Evolutionary conservation across 2,888 invertebrate genomes (phyloP).

Genomic region (Volucella inanis): DNA sequence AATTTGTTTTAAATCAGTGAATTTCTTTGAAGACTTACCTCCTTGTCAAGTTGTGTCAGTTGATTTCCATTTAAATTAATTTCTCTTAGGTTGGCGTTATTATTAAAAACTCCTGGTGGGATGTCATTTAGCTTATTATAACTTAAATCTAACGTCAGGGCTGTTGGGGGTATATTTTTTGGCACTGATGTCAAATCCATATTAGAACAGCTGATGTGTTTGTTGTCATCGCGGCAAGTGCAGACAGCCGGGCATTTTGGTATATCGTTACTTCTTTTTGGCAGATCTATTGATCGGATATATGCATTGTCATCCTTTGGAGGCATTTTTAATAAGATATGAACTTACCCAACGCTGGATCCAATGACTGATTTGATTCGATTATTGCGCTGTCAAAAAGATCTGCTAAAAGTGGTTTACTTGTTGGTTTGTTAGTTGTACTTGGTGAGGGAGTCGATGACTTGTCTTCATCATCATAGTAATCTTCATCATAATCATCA

Average conservation of each 20-base stretch:
- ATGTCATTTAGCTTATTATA: constrained; percentile 80
- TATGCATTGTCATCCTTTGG: background rate
- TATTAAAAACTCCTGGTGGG: constrained; percentile 79
- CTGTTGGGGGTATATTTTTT: constrained; percentile 80
- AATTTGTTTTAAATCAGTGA: background rate
- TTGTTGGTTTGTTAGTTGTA: constrained; percentile 75
- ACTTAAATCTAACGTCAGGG: constrained; percentile 81
- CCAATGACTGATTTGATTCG: constrained; percentile 59
- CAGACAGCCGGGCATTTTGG: constrained; percentile 81
- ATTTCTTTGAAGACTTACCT: constrained; percentile 76
- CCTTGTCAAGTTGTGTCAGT: constrained; percentile 78
- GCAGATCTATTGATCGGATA: constrained; percentile 76
- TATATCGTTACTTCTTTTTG: constrained; percentile 80
- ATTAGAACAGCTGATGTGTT: constrained; percentile 84
- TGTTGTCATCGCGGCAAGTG: constrained; percentile 80
- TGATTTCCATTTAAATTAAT: constrained; percentile 80
- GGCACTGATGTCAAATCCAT: constrained; percentile 84
- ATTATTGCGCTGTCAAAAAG: constrained; percentile 58
- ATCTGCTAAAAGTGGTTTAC: constrained; percentile 74
- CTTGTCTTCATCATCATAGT: constrained; percentile 75
- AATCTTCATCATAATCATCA: constrained; percentile 77
- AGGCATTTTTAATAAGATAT: background rate
- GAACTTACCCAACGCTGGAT: constrained; percentile 49
- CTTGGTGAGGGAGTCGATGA: constrained; percentile 43
- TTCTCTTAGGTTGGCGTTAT: constrained; percentile 79